A percentile compares a stretch with the other conserved stretches of the same genome.
These are phyloP conservation scores for Carposina sasakii DNA, from an alignment of 1,140 invertebrate species.

Conservation along the genomic window DNA sequence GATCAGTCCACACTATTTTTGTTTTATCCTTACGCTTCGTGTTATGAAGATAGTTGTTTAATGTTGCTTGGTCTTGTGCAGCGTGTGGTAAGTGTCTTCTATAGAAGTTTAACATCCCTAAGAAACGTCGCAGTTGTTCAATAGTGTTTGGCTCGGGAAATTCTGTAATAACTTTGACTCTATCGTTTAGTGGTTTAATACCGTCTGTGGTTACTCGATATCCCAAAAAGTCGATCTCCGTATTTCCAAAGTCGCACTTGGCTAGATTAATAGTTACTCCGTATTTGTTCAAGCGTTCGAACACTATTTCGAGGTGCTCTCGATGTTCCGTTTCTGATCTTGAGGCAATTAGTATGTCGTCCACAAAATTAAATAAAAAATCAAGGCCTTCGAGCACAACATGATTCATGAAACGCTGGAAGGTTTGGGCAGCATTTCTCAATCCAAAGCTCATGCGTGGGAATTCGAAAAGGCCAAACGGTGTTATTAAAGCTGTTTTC, in stretches of 20 bases:
- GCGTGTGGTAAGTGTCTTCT: slow-evolving; percentile 31
- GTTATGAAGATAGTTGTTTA: slow-evolving; percentile 19
- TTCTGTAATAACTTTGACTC: slow-evolving; percentile 13
- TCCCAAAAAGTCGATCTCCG: slow-evolving; percentile 5
- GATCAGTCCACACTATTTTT: too few species aligned
- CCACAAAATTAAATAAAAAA: slow-evolving; percentile 55
- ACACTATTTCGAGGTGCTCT: slow-evolving; percentile 16
- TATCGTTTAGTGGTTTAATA: slow-evolving; percentile 13
- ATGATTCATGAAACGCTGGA: slow-evolving; percentile 71
- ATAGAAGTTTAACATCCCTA: slow-evolving; percentile 44
- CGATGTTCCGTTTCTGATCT: slow-evolving; percentile 30
- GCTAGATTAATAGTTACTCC: slow-evolving; percentile 7
- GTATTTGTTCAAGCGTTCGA: slow-evolving; percentile 2
- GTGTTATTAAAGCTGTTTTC: slow-evolving; percentile 50
- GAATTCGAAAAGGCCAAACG: background rate
- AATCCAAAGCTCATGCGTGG: slow-evolving; percentile 55
- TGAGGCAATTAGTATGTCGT: slow-evolving; percentile 70
- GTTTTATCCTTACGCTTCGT: slow-evolving; percentile 5
- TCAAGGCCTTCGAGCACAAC: slow-evolving; percentile 42
- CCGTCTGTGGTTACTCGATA: slow-evolving; percentile 18
- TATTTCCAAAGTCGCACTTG: background rate
- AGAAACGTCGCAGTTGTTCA: slow-evolving; percentile 29
- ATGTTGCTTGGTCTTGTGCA: slow-evolving; percentile 22
- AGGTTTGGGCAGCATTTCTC: slow-evolving; percentile 36
- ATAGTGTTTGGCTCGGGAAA: slow-evolving; percentile 24